Conservation (phyloP, 2,797 vertebrate genomes). For the Toxotes lorentzi region DNA sequence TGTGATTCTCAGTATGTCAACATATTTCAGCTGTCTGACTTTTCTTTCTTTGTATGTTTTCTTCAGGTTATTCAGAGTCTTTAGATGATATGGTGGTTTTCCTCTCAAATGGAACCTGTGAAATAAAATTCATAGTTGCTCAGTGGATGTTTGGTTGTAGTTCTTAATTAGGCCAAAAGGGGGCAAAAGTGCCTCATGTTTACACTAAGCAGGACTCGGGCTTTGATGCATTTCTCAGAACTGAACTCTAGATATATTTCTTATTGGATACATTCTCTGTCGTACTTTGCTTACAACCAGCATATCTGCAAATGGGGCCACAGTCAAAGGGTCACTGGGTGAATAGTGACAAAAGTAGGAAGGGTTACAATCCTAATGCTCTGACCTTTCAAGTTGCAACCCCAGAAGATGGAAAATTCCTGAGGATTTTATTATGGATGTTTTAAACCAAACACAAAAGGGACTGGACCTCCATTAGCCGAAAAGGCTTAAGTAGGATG, state of each 20-base stretch:
- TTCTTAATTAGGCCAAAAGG: conserved; percentile 50
- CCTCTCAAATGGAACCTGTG: neutral
- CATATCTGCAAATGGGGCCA: neutral
- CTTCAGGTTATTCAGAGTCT: conserved; percentile 16
- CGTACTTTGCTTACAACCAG: conserved; percentile 3
- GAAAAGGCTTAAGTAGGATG: conserved; percentile 6
- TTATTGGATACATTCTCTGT: conserved; percentile 7
- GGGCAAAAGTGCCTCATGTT: conserved; percentile 39
- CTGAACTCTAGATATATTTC: conserved; percentile 21
- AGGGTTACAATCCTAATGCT: conserved; percentile 20
- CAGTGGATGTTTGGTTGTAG: conserved; percentile 28
- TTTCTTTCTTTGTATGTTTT: conserved; percentile 1
- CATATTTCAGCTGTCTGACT: neutral
- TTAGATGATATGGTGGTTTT: neutral
- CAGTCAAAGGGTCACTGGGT: conserved; percentile 14
- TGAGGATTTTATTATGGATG: conserved; percentile 13
- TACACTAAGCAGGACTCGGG: neutral
- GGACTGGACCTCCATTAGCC: neutral
- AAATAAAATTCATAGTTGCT: conserved; percentile 50
- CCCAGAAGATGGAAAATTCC: conserved; percentile 41
- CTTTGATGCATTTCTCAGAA: conserved; percentile 15
- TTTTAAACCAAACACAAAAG: conserved; percentile 38
- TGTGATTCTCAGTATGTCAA: conserved; percentile 1
- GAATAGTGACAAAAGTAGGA: conserved; percentile 14
- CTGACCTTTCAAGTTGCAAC: conserved; percentile 34